Base-by-base conservation (phyloP, 2,113 vertebrate genomes). In the Malurus alboscapulatus region DNA sequence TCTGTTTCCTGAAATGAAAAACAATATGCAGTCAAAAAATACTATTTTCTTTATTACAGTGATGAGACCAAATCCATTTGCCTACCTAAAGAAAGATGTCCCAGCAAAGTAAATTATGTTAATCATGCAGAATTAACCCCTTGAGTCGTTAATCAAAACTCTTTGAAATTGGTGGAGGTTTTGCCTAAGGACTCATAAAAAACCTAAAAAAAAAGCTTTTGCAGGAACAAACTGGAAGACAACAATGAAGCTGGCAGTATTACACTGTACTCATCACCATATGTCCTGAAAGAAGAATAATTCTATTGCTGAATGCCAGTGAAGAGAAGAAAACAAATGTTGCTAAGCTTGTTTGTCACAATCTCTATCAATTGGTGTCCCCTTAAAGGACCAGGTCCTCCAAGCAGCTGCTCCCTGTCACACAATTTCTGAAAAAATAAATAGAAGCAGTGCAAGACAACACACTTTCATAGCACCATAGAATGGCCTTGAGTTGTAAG, bases 1-100 rank as follows among this genome's bases (percentile, higher is more conserved):
- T 99, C 99, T 40, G 99, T 99, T 97, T 99, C 98, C 99, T 99
- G 90, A 79, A 98, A 96, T 72, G 9, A 93, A 96, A 54, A 87
- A 53, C 88, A 91, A 40, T 7, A 72, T 17, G 9, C 30, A 79
- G 81, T 91, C 32, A 94, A 66, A 80, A 72, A 84, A 73, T 26
- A 67, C 2, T 71, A n/a, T 55, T 85, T 65, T 62, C 18, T 54
- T 74, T 71, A 8, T 59, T 48, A 40, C 14, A 79, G 18, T 9
- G 26, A 80, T 36, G 54, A 80, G 14, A 83, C 50, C 20, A 51
- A 84, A 91, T 42, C 21, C 27, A 45, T 75, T 84, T 79, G 12
- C 17, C 58, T 85, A 59, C 29, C 61, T 87, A 77, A 21, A 80
- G 16, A 93, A 14, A 87, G n/a, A 65, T 54, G 29, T 22, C 68